Evolutionary conservation across 2,888 invertebrate species (phyloP).

Genomic region (Metacarcinus magister): DNA sequence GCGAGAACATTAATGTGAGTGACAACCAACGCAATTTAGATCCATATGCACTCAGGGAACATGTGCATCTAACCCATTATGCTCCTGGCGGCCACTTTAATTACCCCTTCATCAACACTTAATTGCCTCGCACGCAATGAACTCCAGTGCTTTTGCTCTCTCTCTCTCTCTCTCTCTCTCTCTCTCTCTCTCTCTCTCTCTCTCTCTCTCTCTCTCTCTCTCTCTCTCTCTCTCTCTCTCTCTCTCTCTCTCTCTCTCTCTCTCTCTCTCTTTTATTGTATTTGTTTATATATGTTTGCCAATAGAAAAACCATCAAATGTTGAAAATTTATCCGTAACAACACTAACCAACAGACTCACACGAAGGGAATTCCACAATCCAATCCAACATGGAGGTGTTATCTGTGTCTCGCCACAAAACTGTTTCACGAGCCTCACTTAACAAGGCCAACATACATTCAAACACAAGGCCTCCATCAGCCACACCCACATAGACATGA

Average conservation of each 20-base stretch:
- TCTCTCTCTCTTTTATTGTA: too few relatives aligned
- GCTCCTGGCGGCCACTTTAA: slow-evolving; percentile 7
- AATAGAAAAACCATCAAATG: too few relatives aligned
- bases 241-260: not conserved
- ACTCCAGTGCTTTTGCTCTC: not conserved
- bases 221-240: not conserved
- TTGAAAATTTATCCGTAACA: too few relatives aligned
- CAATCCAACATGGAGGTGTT: not conserved
- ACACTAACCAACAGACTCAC: too few relatives aligned
- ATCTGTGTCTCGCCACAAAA: not conserved
- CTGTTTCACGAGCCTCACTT: not conserved
- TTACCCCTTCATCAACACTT: slow-evolving; percentile 41
- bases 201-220: slow-evolving; percentile 19
- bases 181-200: slow-evolving; percentile 36
- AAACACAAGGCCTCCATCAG: not conserved
- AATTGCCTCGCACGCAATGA: slow-evolving; percentile 11
- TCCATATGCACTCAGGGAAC: not conserved
- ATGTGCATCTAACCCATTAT: not conserved
- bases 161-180: slow-evolving; percentile 48
- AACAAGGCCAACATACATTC: not conserved
- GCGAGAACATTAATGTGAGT: slow-evolving; percentile 18
- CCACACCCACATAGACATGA: not conserved
- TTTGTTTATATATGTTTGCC: too few relatives aligned
- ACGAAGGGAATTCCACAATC: not conserved
- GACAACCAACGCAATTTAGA: not conserved